phyloP scores from a whole-genome alignment of 53 echinoderm and acorn worm species.

The Holothuria leucospilota region DNA sequence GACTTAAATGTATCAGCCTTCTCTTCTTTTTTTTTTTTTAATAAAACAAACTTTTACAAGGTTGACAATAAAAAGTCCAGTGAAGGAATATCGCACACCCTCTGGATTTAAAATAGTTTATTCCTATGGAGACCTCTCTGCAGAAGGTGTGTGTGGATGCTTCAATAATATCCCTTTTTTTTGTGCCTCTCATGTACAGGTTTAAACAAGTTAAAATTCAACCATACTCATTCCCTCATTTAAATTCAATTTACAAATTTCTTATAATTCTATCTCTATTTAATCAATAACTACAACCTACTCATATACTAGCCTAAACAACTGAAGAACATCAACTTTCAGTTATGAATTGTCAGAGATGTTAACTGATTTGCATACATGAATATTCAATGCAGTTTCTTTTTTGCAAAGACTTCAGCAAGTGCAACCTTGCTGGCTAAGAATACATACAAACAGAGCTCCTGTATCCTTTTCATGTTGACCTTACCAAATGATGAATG shows the following conservation, averaged over 20 bases:
- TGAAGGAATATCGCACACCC: background rate
- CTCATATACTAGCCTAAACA: too few relatives aligned
- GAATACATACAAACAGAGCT: too few relatives aligned
- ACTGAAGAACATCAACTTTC: background rate
- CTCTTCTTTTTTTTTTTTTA: background rate
- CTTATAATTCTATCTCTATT: slow-evolving; percentile 17
- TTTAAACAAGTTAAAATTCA: slow-evolving; percentile 12
- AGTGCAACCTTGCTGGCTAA: too few relatives aligned
- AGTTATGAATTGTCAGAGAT: background rate
- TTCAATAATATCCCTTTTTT: background rate
- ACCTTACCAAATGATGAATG: too few relatives aligned
- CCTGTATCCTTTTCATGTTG: too few relatives aligned
- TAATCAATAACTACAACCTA: too few relatives aligned
- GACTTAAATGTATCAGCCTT: slow-evolving; percentile 20
- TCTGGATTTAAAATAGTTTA: slow-evolving; percentile 15
- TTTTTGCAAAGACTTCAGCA: too few relatives aligned
- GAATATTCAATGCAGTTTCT: slow-evolving; percentile 13
- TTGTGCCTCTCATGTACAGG: slow-evolving; percentile 5
- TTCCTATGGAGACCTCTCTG: background rate
- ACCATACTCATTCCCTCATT: background rate
- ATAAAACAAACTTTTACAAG: slow-evolving; percentile 35
- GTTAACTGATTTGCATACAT: slow-evolving; percentile 20
- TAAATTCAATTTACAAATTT: slow-evolving; percentile 25
- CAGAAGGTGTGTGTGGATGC: background rate
- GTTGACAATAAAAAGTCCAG: slow-evolving; percentile 24